phyloP scores from a whole-genome alignment of 2,113 vertebrate species.

The Hippolais icterina region DNA sequence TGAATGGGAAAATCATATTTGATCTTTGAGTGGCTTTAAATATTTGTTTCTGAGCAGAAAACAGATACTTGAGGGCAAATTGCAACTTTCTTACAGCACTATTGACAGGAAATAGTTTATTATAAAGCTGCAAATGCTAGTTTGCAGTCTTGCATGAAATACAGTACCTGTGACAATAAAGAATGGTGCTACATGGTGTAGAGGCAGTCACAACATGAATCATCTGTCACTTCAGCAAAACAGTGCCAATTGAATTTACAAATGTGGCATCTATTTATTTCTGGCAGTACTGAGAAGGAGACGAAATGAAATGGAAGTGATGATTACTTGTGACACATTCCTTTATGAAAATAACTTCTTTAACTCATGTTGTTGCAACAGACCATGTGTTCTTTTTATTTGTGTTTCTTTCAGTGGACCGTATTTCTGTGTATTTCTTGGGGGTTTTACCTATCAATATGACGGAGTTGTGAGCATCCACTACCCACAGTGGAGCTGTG shows the following conservation, averaged over 20 bases:
- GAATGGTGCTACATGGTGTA: neutral
- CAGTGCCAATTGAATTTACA: slow-evolving; percentile 20
- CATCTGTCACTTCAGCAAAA: neutral
- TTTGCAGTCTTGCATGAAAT: neutral
- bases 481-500: neutral
- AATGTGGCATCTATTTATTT: slow-evolving; percentile 36
- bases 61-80: neutral
- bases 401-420: neutral
- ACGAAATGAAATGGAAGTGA: neutral
- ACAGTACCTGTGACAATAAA: neutral
- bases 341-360: slow-evolving; percentile 4
- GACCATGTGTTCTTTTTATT: neutral
- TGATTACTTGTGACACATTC: slow-evolving; percentile 21
- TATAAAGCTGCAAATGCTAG: neutral
- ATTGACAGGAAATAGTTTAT: neutral
- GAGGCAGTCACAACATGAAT: neutral
- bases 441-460: neutral
- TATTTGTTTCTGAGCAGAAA: slow-evolving; percentile 4
- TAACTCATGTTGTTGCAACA: neutral
- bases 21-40: neutral
- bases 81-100: neutral
- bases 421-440: neutral
- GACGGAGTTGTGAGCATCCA: neutral
- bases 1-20: neutral
- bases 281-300: neutral